Evolutionary conservation across 2,888 invertebrate genomes (phyloP), one percentile per base, ranked within the genome.

Genomic region (Schrankia costaestrigalis): DNA sequence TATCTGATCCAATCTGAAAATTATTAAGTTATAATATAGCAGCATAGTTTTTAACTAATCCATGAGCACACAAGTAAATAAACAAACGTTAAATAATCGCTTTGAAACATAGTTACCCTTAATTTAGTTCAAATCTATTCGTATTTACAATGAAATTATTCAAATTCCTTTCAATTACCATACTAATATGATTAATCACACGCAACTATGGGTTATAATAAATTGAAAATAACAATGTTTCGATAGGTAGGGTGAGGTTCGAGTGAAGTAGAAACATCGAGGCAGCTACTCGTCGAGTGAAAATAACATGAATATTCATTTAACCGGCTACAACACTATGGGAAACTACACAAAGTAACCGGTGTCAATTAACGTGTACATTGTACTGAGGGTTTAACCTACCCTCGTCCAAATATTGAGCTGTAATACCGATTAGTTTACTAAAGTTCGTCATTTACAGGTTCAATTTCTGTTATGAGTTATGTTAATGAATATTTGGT

Each of bases 251-350:
- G 19, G n/a, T n/a, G n/a, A 22, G 25, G 14, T 29, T 35, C n/a
- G 7, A 29, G 23, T 30, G 1, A n/a, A 22, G 12, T 29, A 11
- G 19, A n/a, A n/a, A 18, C 15, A 8, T 9, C 17, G 12, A 18
- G 14, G 11, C 18, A 25, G 21, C 21, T 15, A 19, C 8, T 27
- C 15, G 21, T 7, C 17, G 15, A 29, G 23, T 21, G 44, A 46
- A 48, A 35, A 33, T 42, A 31, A n/a, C 38, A 62, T 59, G 59
- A 63, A 63, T 63, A 65, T 65, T 63, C 50, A 65, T 39, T 26
- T 3, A 12, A 15, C 10, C 22, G 35, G 24, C 34, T 39, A 41
- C 46, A 41, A 45, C 14, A 30, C 40, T 43, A 46, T 41, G 29
- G n/a, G n/a, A n/a, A 19, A 29, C 24, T 38, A 38, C 49, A 49